Base-by-base conservation (phyloP, 2,888 invertebrate species). In the Leucophenga montana region DNA sequence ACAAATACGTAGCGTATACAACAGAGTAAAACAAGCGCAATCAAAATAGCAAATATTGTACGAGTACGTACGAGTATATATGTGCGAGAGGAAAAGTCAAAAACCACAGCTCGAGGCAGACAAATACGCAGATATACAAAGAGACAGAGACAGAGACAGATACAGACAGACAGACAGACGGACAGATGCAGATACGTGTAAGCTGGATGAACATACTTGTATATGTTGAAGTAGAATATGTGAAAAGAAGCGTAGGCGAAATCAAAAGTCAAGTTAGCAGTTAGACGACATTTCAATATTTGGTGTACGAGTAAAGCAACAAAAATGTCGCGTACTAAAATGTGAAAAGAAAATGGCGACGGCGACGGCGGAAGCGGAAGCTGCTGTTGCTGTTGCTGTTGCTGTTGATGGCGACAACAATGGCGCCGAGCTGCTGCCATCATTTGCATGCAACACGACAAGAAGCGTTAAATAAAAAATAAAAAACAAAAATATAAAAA, bases 371-470 rank as follows among this genome's bases (percentile, higher is more conserved):
- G 27, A 2, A 27, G 27, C 27, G 27, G 27, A 27, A 27, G 27
- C 27, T 11, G 16, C 53, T 54, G 53, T 53, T 66, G 66, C n/a
- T n/a, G n/a, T n/a, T 39, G 54, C 27, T n/a, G 16, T 31, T 33
- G 66, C n/a, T 33, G 16, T 11, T 66, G 66, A 33, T 56, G 66
- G 33, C 54, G 66, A 54, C 54, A 54, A 56, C 66, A 44, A 54
- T 66, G 66, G 44, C 39, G 53, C 53, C 54, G 33, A 16, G n/a
- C 31, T 39, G 54, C 18, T 66, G 66, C 16, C 56, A 53, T 56
- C 66, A 66, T 66, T 66, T 66, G 33, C 66, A 66, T 66, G 53
- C 56, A 65, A 20, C 39, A 39, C 39, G 27, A 27, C 27, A 27
- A 27, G 27, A 27, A 27, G 27, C 27, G 27, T 27, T 27, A 27